Percentiles rank a stretch among this genome's conserved stretches.
Conservation (phyloP, 2,797 vertebrate genomes). For the Gephyroberyx darwinii region DNA sequence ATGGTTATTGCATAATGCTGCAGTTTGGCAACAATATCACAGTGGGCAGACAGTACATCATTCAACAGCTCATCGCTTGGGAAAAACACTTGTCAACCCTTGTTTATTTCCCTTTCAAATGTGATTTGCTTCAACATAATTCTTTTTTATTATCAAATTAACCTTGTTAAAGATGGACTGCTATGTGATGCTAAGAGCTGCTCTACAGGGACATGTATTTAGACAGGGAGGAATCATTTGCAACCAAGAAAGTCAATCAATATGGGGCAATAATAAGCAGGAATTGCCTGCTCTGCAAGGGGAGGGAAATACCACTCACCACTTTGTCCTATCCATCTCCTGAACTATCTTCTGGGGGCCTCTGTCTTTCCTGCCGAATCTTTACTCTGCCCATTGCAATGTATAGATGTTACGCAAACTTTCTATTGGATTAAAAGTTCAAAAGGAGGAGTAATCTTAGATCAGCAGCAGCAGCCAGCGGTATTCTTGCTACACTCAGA, state of each 20-base stretch:
- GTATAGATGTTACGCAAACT: constrained; percentile 52
- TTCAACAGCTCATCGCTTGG: constrained; percentile 8
- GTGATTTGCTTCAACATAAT: background rate
- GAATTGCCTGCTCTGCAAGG: constrained; percentile 18
- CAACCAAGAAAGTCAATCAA: constrained; percentile 23
- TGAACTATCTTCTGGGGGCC: constrained; percentile 22
- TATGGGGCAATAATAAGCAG: constrained; percentile 5
- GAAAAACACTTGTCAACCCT: background rate
- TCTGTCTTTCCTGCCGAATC: constrained; percentile 19
- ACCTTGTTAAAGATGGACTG: too few relatives aligned
- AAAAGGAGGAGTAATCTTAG: constrained; percentile 62
- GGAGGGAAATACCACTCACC: constrained; percentile 35
- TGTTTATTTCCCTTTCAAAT: constrained; percentile 20
- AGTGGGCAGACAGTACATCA: constrained; percentile 15
- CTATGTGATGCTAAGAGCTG: too few relatives aligned
- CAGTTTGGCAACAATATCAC: background rate
- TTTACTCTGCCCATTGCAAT: constrained; percentile 21
- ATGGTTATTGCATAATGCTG: constrained; percentile 17
- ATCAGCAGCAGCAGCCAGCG: constrained; percentile 66
- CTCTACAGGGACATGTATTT: constrained; percentile 1
- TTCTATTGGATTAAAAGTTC: constrained; percentile 66
- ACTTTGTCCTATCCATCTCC: constrained; percentile 19
- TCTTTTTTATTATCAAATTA: background rate
- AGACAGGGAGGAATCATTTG: constrained; percentile 14
- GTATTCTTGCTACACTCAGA: constrained; percentile 69